phyloP scores from a whole-genome alignment of 2,113 vertebrate species.

The Pituophis catenifer region DNA sequence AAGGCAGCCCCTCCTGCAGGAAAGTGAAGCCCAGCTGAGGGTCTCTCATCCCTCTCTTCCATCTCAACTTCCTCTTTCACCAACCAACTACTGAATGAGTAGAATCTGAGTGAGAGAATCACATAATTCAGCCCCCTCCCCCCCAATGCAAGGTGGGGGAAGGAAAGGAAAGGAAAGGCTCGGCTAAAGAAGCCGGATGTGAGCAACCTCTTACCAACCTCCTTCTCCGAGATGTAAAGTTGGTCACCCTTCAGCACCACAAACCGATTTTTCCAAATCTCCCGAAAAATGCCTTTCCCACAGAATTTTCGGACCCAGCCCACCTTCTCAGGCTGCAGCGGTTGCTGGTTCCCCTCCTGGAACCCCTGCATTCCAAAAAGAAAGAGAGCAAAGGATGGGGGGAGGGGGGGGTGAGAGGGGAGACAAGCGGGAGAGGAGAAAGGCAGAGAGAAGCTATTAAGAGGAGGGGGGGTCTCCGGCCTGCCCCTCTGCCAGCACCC shows the following conservation, averaged over 20 bases:
- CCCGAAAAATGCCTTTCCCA: constrained; percentile 91
- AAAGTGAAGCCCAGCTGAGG: neutral
- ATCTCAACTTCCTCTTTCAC: neutral
- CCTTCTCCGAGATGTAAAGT: constrained; percentile 90
- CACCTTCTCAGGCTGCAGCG: constrained; percentile 81
- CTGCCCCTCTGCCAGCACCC: neutral
- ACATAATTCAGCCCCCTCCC: neutral
- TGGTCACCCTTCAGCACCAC: constrained; percentile 88
- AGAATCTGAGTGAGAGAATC: neutral
- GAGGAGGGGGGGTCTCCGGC: neutral
- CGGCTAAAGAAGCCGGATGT: neutral
- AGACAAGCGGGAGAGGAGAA: no score
- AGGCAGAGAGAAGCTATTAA: neutral
- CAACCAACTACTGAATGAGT: neutral
- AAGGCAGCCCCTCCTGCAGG: no score
- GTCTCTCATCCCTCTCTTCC: neutral
- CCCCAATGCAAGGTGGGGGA: neutral
- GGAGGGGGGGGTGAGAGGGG: rapidly evolving
- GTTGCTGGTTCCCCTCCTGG: constrained; percentile 76
- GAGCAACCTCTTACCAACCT: constrained; percentile 72
- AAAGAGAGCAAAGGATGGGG: neutral
- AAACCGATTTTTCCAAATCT: constrained; percentile 96
- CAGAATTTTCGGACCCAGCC: constrained; percentile 97
- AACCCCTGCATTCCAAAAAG: constrained; percentile 70
- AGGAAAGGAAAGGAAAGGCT: neutral